Conservation (phyloP, 2,113 vertebrate species). For the Salvator merianae region DNA sequence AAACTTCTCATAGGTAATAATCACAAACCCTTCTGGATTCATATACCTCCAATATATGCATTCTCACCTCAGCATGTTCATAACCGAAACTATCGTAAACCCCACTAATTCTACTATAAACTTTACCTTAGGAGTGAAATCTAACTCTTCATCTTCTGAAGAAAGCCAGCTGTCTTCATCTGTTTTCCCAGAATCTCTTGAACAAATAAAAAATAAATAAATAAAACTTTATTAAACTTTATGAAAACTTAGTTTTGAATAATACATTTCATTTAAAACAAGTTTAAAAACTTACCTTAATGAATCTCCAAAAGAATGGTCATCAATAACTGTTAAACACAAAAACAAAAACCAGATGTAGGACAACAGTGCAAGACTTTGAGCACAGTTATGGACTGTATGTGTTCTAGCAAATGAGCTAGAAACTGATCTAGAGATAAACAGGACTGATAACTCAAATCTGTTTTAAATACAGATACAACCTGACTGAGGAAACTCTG, state of each 20-base stretch:
- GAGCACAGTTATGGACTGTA: not conserved
- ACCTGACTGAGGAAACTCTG: too few species aligned
- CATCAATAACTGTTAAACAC: conserved; percentile 77
- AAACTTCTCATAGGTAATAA: too few species aligned
- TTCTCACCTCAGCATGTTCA: not conserved
- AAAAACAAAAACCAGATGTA: too few species aligned
- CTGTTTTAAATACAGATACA: too few species aligned
- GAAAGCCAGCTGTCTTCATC: conserved; percentile 84
- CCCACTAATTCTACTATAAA: not conserved
- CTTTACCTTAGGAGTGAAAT: conserved; percentile 88
- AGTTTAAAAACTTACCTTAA: conserved; percentile 76
- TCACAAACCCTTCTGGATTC: too few species aligned
- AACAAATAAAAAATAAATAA: too few species aligned
- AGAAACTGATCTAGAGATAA: too few species aligned
- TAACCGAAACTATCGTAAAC: not conserved
- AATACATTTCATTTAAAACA: not conserved
- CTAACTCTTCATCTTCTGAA: too few species aligned
- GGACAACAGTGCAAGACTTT: not conserved
- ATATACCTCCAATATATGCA: not conserved
- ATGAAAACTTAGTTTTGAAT: not conserved
- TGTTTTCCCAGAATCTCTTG: conserved; percentile 75
- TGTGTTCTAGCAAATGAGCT: not conserved
- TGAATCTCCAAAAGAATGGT: conserved; percentile 81
- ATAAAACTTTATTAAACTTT: too few species aligned
- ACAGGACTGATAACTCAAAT: too few species aligned